Base-by-base conservation (phyloP, 2,888 invertebrate species). In the Endotricha flammealis region DNA sequence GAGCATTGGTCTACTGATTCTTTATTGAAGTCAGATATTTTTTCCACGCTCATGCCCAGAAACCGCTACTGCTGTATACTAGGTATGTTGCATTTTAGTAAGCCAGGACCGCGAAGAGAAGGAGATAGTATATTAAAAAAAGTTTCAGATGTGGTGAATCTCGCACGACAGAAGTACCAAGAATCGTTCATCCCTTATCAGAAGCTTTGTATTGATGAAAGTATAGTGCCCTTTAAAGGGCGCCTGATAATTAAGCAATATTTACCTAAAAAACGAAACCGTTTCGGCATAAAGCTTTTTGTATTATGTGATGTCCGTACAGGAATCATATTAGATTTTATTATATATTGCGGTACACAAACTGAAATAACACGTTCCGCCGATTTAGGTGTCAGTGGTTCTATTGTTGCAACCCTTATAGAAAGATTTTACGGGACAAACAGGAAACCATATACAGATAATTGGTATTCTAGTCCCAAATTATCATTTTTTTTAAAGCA, bases 281-380 rank as follows among this genome's bases (percentile, higher is more conserved):
- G 50, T 32, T 48, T 52, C 38, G 48, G 49, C 16, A 44, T 49
- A 31, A 48, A 50, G 37, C 30, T 47, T 22, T 52, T 50, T 41
- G 44, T 52, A 13, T 42, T 48, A 25, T 48, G 51, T 40, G 53
- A 57, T 41, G 48, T 54, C 7, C n/a, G 44, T 33, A 46, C 48
- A 8, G 43, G 43, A 20, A 32, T 36, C 30, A 48, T 52, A 25
- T 22, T 50, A 22, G 52, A 50, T 48, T 53, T 53, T 32, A 45
- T 50, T 23, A 39, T 54, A 12, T 51, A 50, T 36, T 45, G 47
- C 38, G 50, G 51, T 8, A 9, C 36, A 22, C 32, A 39, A 29
- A 50, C 50, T 24, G 41, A 50, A 22, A 22, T 31, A 7, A 3
- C 11, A 10, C 12, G 12, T 8, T 1, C 8, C 5, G 3, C 4